Evolutionary conservation across 2,888 invertebrate genomes (phyloP).

Genomic region (Meiosimyza decipiens): DNA sequence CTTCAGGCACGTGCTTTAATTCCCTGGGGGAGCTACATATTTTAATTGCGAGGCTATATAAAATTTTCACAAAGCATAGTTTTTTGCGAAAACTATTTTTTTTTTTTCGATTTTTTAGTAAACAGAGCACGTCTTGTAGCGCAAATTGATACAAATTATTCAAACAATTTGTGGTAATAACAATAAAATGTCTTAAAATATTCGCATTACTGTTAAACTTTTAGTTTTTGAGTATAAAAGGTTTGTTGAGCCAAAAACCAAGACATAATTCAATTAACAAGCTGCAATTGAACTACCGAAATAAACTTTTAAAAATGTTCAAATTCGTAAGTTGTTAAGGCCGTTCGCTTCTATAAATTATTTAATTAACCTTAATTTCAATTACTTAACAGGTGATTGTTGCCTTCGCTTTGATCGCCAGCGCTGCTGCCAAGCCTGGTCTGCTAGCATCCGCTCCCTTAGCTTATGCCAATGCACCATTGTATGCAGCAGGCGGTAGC

Average conservation of each 20-base stretch:
- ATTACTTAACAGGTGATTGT: constrained; percentile 49
- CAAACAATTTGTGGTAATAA: neutral
- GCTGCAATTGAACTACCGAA: constrained; percentile 40
- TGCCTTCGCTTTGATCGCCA: constrained; percentile 51
- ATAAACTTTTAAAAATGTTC: constrained; percentile 53
- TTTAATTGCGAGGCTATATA: neutral
- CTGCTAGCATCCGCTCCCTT: constrained; percentile 52
- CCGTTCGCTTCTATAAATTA: neutral
- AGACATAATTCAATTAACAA: constrained; percentile 35
- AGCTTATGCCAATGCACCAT: constrained; percentile 68
- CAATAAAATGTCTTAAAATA: neutral
- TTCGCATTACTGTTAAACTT: too few relatives aligned
- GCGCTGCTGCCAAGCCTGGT: constrained; percentile 53
- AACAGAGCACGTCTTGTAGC: constrained; percentile 12
- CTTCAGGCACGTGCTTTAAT: too few relatives aligned
- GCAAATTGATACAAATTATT: neutral
- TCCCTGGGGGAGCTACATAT: too few relatives aligned
- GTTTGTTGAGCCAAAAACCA: constrained; percentile 23
- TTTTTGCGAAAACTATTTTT: neutral
- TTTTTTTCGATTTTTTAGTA: neutral
- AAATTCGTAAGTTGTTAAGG: constrained; percentile 56
- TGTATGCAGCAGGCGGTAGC: constrained; percentile 60
- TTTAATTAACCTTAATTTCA: neutral
- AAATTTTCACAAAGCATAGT: too few relatives aligned
- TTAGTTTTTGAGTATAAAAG: constrained; percentile 53